These are phyloP conservation scores for Gallinago jamesoni DNA, from an alignment of 2,113 vertebrate species.

Conservation along the genomic window DNA sequence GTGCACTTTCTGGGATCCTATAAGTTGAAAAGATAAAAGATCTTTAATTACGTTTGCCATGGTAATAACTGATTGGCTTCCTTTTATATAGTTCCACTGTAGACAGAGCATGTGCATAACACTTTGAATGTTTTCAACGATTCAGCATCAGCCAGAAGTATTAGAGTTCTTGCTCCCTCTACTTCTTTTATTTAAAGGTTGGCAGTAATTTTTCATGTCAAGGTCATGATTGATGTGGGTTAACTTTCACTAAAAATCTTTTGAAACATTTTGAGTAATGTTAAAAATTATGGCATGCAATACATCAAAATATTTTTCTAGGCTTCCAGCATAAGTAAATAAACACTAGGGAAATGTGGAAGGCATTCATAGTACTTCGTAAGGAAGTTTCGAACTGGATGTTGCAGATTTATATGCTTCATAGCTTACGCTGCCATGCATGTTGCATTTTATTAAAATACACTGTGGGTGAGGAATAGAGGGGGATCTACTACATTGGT, in stretches of 20 bases:
- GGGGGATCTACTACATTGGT: neutral
- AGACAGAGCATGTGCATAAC: neutral
- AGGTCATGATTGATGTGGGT: constrained; percentile 62
- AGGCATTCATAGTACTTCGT: constrained; percentile 28
- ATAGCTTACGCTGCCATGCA: neutral
- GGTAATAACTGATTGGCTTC: constrained; percentile 36
- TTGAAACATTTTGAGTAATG: constrained; percentile 66
- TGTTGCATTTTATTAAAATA: constrained; percentile 46
- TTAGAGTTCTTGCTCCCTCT: constrained; percentile 4
- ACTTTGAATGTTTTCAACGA: constrained; percentile 35
- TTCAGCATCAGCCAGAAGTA: neutral
- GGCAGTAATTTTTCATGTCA: constrained; percentile 67
- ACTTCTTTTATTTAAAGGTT: constrained; percentile 53
- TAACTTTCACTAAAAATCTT: constrained; percentile 65
- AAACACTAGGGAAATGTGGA: constrained; percentile 48
- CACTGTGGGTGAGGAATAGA: neutral
- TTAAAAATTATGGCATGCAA: constrained; percentile 57
- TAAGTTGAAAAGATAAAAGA: constrained; percentile 50
- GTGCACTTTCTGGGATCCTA: constrained; percentile 3
- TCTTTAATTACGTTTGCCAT: constrained; percentile 63
- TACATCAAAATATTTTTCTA: constrained; percentile 64
- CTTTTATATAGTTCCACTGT: constrained; percentile 10
- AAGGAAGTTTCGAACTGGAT: constrained; percentile 42
- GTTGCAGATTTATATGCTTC: constrained; percentile 37
- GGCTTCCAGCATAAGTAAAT: constrained; percentile 61